These are phyloP conservation scores for Andrena dorsata DNA, from an alignment of 2,888 invertebrate species.

Conservation along the genomic window DNA sequence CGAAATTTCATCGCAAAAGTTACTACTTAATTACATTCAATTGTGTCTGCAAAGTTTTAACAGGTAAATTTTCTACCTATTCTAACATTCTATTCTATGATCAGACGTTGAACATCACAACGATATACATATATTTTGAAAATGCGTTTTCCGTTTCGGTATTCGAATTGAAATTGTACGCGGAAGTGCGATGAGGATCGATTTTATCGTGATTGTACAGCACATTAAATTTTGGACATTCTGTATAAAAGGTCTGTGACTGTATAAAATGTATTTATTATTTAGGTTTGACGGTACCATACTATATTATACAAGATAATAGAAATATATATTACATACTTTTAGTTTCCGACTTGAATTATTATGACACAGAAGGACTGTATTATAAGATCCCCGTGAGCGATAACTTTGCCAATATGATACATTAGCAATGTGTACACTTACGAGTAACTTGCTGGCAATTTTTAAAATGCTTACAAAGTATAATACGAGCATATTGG, in stretches of 20 bases:
- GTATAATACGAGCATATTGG: conserved; percentile 54
- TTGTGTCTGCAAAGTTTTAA: conserved; percentile 11
- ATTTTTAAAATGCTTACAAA: conserved; percentile 68
- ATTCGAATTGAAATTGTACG: conserved; percentile 3
- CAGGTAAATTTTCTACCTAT: neutral
- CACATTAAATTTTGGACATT: conserved; percentile 78
- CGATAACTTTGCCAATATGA: conserved; percentile 54
- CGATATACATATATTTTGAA: conserved; percentile 9
- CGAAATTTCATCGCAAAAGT: neutral
- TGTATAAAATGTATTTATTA: conserved; percentile 85
- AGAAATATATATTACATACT: conserved; percentile 76
- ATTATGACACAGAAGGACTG: conserved; percentile 79
- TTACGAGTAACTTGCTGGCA: conserved; percentile 75
- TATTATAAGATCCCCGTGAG: conserved; percentile 68
- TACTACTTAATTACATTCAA: conserved; percentile 4
- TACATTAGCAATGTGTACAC: conserved; percentile 62
- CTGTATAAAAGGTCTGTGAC: conserved; percentile 83
- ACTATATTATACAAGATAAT: conserved; percentile 80
- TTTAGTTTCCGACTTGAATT: conserved; percentile 82
- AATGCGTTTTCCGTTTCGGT: conserved; percentile 21
- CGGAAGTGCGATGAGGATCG: conserved; percentile 29
- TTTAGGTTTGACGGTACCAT: conserved; percentile 84
- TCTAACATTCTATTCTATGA: neutral
- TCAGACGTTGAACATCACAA: neutral
- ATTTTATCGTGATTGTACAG: conserved; percentile 62